Conservation (phyloP, 2,113 vertebrate species). For the Tiliqua scincoides region DNA sequence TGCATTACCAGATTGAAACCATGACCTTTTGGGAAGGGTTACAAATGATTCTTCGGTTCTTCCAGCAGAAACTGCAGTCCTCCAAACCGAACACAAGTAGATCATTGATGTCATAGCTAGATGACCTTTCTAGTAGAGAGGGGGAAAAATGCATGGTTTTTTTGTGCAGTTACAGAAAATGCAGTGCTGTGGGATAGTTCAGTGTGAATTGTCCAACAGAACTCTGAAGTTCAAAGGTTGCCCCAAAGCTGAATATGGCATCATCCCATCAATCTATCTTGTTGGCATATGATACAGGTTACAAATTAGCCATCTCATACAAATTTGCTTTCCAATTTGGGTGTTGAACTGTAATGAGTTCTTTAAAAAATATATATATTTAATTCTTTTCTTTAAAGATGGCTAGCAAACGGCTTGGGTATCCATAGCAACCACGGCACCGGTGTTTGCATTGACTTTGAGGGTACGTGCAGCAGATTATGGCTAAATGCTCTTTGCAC, state of each 20-base stretch:
- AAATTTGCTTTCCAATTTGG: not conserved
- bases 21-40: not conserved
- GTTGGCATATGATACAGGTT: not conserved
- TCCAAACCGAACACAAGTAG: not conserved
- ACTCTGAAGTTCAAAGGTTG: not conserved
- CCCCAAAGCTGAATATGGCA: not conserved
- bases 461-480: not conserved
- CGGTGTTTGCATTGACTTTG: not conserved
- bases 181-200: not conserved
- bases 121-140: not conserved
- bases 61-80: not conserved
- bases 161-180: not conserved
- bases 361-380: not conserved
- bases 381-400: too few relatives aligned
- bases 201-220: not conserved
- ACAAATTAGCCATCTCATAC: not conserved
- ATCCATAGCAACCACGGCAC: not conserved
- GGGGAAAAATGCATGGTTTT: not conserved
- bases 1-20: not conserved
- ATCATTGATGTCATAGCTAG: not conserved
- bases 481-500: not conserved
- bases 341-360: not conserved
- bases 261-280: not conserved
- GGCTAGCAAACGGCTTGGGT: not conserved
- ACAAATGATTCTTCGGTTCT: not conserved